Conservation (phyloP, 2,797 vertebrate species). For the Trachurus trachurus region DNA sequence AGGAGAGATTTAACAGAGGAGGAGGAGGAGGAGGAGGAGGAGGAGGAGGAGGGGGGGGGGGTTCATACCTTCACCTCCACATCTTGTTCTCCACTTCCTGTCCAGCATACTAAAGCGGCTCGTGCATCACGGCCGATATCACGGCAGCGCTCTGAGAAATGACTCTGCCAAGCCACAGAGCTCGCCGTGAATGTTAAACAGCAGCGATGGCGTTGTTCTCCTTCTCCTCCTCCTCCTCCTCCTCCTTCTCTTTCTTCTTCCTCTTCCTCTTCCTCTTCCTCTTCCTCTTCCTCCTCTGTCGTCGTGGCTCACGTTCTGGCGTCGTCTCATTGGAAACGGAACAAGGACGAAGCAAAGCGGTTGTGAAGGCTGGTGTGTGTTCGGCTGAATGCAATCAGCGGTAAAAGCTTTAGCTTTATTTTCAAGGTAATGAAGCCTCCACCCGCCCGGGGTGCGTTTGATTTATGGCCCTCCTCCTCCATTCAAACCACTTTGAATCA, state of each 20-base stretch:
- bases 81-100: slow-evolving; percentile 29
- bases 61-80: slow-evolving; percentile 40
- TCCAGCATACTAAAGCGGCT: slow-evolving; percentile 41
- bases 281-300: too few relatives aligned
- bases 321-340: slow-evolving; percentile 44
- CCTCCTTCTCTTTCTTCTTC: too few relatives aligned
- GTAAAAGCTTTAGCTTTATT: slow-evolving; percentile 78
- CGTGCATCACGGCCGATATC: slow-evolving; percentile 48
- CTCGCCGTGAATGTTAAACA: slow-evolving; percentile 59
- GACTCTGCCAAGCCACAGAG: slow-evolving; percentile 42
- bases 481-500: slow-evolving; percentile 75
- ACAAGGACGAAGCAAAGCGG: slow-evolving; percentile 54
- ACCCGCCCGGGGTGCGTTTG: slow-evolving; percentile 58
- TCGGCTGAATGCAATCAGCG: slow-evolving; percentile 65
- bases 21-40: background rate
- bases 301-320: background rate
- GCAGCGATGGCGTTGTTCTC: background rate
- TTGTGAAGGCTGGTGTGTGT: slow-evolving; percentile 33
- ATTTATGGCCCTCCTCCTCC: slow-evolving; percentile 65
- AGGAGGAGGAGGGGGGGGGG: slow-evolving; percentile 32
- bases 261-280: too few relatives aligned
- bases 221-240: too few relatives aligned
- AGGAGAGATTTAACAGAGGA: slow-evolving; percentile 31
- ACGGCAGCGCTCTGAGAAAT: slow-evolving; percentile 56
- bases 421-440: slow-evolving; percentile 77